phyloP scores from a whole-genome alignment of 1,140 invertebrate species.

The Drosophila mayri region DNA sequence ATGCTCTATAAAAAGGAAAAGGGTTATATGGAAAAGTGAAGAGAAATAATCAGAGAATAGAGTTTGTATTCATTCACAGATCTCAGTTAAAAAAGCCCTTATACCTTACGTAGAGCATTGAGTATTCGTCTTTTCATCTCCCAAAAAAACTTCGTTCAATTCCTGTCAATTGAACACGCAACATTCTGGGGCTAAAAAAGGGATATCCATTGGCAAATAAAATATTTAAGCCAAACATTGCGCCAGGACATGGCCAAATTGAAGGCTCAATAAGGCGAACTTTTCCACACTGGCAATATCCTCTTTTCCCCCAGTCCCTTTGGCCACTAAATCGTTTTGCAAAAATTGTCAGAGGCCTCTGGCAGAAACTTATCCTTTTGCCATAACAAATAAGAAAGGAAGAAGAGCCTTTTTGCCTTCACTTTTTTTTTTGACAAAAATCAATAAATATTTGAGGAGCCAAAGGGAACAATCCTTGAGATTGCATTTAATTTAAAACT shows the following conservation, averaged over 20 bases:
- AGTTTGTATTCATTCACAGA: too few relatives aligned
- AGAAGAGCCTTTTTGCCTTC: constrained; percentile 13
- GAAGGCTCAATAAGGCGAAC: constrained; percentile 64
- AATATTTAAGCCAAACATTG: constrained; percentile 72
- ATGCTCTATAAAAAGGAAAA: constrained; percentile 14
- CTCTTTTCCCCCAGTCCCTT: background rate
- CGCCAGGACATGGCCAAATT: constrained; percentile 59
- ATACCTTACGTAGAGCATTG: constrained; percentile 11
- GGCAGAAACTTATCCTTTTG: constrained; percentile 69
- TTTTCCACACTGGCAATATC: constrained; percentile 37
- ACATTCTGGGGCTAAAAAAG: constrained; percentile 30
- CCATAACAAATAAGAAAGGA: constrained; percentile 42
- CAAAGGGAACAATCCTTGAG: constrained; percentile 44
- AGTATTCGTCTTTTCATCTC: background rate
- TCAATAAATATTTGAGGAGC: constrained; percentile 80
- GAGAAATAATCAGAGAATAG: background rate
- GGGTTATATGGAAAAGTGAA: background rate
- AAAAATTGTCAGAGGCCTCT: constrained; percentile 61
- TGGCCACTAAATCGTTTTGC: constrained; percentile 75
- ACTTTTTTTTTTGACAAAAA: constrained; percentile 45
- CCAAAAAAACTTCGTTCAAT: constrained; percentile 35
- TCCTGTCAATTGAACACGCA: constrained; percentile 49
- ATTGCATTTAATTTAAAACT: constrained; percentile 82
- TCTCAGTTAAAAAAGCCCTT: background rate
- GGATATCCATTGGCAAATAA: constrained; percentile 58